A percentile compares a stretch with the other conserved stretches of the same genome.
Evolutionary conservation across 2,888 invertebrate species (phyloP).

Genomic region (Camptogramma bilineatum): DNA sequence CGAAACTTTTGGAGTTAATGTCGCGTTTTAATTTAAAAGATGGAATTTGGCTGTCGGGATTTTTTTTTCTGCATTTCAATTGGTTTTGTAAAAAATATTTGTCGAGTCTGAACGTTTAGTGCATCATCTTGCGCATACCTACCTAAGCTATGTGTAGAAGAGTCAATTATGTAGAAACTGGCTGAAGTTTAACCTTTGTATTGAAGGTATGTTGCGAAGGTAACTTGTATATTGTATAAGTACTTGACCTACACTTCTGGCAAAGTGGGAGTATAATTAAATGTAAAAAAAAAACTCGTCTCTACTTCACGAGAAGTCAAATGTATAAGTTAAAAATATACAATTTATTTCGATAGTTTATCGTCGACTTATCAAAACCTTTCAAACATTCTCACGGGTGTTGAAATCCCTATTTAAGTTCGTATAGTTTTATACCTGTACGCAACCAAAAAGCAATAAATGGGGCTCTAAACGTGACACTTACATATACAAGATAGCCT

Average conservation of each 20-base stretch:
- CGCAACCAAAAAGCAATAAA: slow-evolving; percentile 77
- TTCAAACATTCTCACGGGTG: slow-evolving; percentile 50
- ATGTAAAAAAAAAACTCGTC: background rate
- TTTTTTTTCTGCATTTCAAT: slow-evolving; percentile 14
- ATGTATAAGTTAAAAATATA: background rate
- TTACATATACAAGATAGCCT: slow-evolving; percentile 75
- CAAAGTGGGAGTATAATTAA: background rate
- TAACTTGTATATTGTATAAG: too few species aligned
- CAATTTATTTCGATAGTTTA: slow-evolving; percentile 17
- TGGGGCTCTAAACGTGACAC: slow-evolving; percentile 76
- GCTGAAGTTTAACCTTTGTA: too few species aligned
- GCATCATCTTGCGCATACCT: background rate
- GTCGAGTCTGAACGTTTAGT: background rate
- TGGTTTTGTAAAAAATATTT: background rate
- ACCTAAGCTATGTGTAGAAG: too few species aligned
- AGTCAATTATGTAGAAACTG: too few species aligned
- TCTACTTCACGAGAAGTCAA: background rate
- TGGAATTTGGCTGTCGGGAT: slow-evolving; percentile 44
- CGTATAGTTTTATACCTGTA: slow-evolving; percentile 52
- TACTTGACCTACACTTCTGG: too few species aligned
- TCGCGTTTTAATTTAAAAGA: slow-evolving; percentile 51
- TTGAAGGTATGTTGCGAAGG: too few species aligned
- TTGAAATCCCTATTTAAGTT: slow-evolving; percentile 42
- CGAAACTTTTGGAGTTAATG: slow-evolving; percentile 66
- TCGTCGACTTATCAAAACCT: slow-evolving; percentile 31